Evolutionary conservation across 2,888 invertebrate genomes (phyloP).

Genomic region (Stomorhina lunata): DNA sequence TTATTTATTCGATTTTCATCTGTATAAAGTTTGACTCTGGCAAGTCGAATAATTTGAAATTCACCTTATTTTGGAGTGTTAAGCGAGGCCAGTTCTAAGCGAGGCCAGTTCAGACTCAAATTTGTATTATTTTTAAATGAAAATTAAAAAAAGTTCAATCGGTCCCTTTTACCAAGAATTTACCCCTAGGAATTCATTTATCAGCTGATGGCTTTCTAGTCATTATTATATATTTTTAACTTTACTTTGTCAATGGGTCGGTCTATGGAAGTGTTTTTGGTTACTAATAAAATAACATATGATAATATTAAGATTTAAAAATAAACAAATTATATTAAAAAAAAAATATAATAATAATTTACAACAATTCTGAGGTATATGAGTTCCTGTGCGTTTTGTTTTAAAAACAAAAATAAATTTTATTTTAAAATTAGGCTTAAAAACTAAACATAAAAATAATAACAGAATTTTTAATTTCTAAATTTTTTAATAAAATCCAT

Average conservation of each 20-base stretch:
- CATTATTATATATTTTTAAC: no score
- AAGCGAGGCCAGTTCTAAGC: no score
- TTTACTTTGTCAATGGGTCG: no score
- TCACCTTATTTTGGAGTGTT: no score
- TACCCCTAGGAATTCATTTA: no score
- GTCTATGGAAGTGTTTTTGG: neutral
- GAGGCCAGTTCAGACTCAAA: no score
- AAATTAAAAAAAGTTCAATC: no score
- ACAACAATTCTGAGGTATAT: slow-evolving; percentile 77
- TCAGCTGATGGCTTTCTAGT: no score
- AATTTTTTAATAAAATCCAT: slow-evolving; percentile 34
- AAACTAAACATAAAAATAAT: slow-evolving; percentile 43
- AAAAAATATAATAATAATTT: slow-evolving; percentile 41
- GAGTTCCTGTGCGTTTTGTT: slow-evolving; percentile 77
- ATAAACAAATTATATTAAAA: slow-evolving; percentile 48
- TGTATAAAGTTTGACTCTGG: no score
- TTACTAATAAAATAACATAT: slow-evolving; percentile 30
- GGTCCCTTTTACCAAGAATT: no score
- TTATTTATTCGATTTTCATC: no score
- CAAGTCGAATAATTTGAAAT: neutral
- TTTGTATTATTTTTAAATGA: no score
- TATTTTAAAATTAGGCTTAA: slow-evolving; percentile 49
- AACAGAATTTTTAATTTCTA: slow-evolving; percentile 50
- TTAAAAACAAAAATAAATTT: slow-evolving; percentile 56
- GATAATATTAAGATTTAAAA: slow-evolving; percentile 39